These are phyloP conservation scores for Thalpophila matura DNA, from an alignment of 2,888 invertebrate species.

Conservation along the genomic window DNA sequence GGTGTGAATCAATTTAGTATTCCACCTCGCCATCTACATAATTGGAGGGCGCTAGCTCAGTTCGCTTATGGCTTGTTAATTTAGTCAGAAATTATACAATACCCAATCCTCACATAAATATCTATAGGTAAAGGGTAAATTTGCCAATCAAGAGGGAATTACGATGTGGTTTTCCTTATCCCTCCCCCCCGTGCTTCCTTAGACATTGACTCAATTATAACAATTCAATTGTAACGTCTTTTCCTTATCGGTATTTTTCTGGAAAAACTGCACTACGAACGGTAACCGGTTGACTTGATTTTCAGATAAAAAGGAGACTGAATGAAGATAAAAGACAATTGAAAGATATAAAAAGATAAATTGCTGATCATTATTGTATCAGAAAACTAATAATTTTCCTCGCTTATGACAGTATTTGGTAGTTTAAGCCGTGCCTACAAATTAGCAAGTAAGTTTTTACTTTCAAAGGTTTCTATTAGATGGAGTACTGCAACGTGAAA, in stretches of 20 bases:
- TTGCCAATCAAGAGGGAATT: constrained; percentile 57
- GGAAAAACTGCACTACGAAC: neutral
- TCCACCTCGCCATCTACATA: constrained; percentile 38
- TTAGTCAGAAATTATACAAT: constrained; percentile 54
- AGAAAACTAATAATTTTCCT: no score
- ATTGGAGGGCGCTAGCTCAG: constrained; percentile 25
- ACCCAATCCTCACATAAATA: constrained; percentile 39
- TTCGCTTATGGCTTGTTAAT: constrained; percentile 48
- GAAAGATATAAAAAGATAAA: neutral
- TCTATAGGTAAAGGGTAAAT: constrained; percentile 48
- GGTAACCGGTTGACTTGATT: neutral
- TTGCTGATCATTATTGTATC: no score
- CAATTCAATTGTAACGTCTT: constrained; percentile 43
- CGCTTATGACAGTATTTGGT: no score
- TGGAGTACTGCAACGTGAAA: no score
- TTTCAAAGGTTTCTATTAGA: no score
- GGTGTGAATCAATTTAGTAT: constrained; percentile 29
- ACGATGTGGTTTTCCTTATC: constrained; percentile 55
- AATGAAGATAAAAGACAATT: neutral
- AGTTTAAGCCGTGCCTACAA: no score
- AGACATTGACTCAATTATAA: constrained; percentile 50
- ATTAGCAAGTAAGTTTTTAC: no score
- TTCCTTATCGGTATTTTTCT: constrained; percentile 21
- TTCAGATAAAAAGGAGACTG: neutral
- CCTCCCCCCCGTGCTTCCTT: constrained; percentile 4